Base-by-base conservation (phyloP, 2,113 vertebrate genomes). In the Rhombomys opimus region DNA sequence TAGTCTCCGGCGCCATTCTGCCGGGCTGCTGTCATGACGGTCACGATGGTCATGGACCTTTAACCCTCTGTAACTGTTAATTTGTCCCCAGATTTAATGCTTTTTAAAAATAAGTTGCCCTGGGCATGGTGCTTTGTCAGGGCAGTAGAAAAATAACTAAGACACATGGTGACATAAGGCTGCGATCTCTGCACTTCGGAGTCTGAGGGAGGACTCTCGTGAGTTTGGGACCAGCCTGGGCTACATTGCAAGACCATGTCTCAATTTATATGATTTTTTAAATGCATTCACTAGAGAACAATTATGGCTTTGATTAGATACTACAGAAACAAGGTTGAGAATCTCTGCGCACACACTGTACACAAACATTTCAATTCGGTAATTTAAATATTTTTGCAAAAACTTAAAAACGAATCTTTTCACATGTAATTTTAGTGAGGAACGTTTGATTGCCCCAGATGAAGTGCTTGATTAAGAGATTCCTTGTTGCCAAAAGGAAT, bases 341-440 rank as follows among this genome's bases (percentile, higher is more conserved):
- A 61, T 95, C 41, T 95, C 35, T 96, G 72, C 86, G 12, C 12
- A 87, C 95, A 77, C 87, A 41, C 8, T 57, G 72, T n/a, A 87
- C 86, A 70, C 78, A 52, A 93, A 84, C 46, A 82, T 76, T 86
- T 94, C 61, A 87, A 75, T 63, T 93, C 92, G 41, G 57, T 54
- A 93, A 41, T 57, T 95, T 46, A 95, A 97, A 87, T 93, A 93
- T 46, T 94, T 96, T 88, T 95, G 90, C 70, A 87, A 93, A 94
- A 65, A 35, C 63, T 87, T 94, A 30, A 41, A 90, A 89, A 94
- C 35, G 30, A 91, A 87, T 87, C n/a, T 46, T 90, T 95, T 92
- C 73, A 81, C 68, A 90, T 81, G 35, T 92, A 93, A 90, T 96
- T 97, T 96, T 87, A 95, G 73, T 87, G 57, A 96, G 59, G 54